Conservation (phyloP, 2,797 vertebrate species). For the Gymnopithys bicolor region DNA sequence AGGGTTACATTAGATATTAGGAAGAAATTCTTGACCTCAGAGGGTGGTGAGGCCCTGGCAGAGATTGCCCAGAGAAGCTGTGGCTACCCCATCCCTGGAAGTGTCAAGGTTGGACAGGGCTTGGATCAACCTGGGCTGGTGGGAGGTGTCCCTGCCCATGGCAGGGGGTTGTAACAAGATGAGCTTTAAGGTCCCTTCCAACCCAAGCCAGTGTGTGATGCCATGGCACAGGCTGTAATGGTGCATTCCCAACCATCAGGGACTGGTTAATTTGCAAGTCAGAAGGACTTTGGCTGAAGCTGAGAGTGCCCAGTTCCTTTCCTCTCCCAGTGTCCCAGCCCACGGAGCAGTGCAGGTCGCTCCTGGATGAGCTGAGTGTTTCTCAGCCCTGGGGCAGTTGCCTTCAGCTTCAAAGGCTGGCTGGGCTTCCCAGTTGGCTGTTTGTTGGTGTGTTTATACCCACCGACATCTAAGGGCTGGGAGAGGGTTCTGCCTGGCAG, state of each 20-base stretch:
- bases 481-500: constrained; percentile 60
- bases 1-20: background rate
- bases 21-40: background rate
- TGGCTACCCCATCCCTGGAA: background rate
- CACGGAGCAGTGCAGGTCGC: background rate
- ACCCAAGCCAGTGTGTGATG: background rate
- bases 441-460: constrained; percentile 43
- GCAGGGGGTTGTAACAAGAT: background rate
- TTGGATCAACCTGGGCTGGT: background rate
- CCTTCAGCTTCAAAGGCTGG: constrained; percentile 41
- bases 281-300: background rate
- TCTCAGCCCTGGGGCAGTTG: constrained; percentile 14
- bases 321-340: background rate
- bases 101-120: background rate
- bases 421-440: constrained; percentile 17
- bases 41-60: background rate
- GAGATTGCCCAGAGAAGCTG: background rate
- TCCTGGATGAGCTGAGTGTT: constrained; percentile 42
- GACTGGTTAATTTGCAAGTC: background rate
- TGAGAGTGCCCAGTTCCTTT: background rate
- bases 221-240: accelerated
- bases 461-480: constrained; percentile 33
- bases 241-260: background rate
- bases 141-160: background rate
- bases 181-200: background rate